These are phyloP conservation scores for Poecilia wingei DNA, from an alignment of 2,797 vertebrate species.

Conservation along the genomic window DNA sequence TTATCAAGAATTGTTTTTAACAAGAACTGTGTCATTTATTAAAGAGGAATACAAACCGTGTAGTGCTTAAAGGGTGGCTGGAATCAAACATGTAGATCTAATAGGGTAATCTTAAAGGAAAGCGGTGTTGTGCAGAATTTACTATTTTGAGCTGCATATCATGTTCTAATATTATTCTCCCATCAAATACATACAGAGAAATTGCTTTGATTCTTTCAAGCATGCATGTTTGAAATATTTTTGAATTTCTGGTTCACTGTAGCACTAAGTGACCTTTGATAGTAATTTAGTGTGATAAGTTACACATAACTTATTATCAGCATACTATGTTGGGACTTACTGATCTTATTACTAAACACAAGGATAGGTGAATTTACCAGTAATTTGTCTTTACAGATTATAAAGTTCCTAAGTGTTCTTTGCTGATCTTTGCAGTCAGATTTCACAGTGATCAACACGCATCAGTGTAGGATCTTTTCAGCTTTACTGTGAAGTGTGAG, in stretches of 20 bases:
- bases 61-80: not conserved
- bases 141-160: no score
- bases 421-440: slow-evolving; percentile 50
- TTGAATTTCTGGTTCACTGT: not conserved
- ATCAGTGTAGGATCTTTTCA: slow-evolving; percentile 32
- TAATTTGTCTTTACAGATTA: slow-evolving; percentile 50
- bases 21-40: not conserved
- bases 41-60: not conserved
- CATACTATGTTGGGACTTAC: not conserved
- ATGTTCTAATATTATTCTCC: no score
- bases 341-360: slow-evolving; percentile 3
- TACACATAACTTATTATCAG: not conserved
- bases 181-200: no score
- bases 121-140: no score
- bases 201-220: no score
- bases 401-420: slow-evolving; percentile 35
- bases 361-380: slow-evolving; percentile 1
- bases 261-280: not conserved
- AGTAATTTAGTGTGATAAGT: not conserved
- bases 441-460: slow-evolving; percentile 32
- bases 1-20: not conserved
- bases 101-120: no score
- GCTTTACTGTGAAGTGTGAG: slow-evolving; percentile 19
- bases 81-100: not conserved
- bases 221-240: no score